Percentiles rank a stretch among this genome's conserved stretches.
Evolutionary conservation across 1,140 invertebrate species (phyloP).

Genomic region (Pteromalus puparum): DNA sequence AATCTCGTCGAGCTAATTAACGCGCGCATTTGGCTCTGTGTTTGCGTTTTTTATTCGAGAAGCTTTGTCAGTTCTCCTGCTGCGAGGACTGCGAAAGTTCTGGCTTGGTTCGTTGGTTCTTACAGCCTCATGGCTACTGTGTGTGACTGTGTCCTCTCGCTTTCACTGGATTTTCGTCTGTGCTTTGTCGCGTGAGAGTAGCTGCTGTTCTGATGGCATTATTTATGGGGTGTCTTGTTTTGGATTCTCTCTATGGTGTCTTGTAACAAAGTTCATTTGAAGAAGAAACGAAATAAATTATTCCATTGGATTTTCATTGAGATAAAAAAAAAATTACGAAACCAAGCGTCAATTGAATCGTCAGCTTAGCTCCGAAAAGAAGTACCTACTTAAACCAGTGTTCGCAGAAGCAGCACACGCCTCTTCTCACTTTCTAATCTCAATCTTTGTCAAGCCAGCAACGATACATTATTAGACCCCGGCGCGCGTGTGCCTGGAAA

Average conservation of each 20-base stretch:
- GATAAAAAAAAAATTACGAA: neutral
- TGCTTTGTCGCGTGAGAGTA: neutral
- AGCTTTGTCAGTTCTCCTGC: neutral
- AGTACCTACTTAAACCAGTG: neutral
- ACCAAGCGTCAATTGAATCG: neutral
- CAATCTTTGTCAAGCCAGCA: conserved; percentile 45
- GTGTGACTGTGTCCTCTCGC: neutral
- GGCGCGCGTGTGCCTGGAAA: conserved; percentile 17
- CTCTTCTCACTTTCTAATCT: conserved; percentile 46
- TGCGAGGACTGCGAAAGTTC: neutral
- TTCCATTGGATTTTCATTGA: neutral
- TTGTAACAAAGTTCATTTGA: neutral
- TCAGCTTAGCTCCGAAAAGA: neutral
- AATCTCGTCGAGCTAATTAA: conserved; percentile 32
- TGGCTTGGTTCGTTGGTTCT: neutral
- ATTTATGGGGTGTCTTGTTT: too few relatives aligned
- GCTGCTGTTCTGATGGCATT: too few relatives aligned
- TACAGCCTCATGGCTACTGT: neutral
- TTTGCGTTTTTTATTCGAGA: neutral
- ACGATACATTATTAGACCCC: conserved; percentile 21
- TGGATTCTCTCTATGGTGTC: neutral
- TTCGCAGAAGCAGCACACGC: neutral
- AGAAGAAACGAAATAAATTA: too few relatives aligned
- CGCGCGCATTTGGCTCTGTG: neutral
- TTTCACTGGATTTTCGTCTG: neutral